Conservation (phyloP, 2,113 vertebrate genomes). For the Oryctolagus cuniculus region mOryCun1.1 NC_091435.1:130043501-130044000, state of each 20-base stretch:
- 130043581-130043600: not conserved
- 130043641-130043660: not conserved
- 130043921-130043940: not conserved
- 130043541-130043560: not conserved
- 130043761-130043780: not conserved
- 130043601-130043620: not conserved
- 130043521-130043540: not conserved
- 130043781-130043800: not conserved
- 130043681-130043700: not conserved
- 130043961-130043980: not conserved
- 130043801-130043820: not conserved
- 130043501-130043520: not conserved
- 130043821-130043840: not conserved
- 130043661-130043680: not conserved
- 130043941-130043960: not conserved
- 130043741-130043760: not conserved
- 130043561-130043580: not conserved
- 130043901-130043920: not conserved
- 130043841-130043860: not conserved
- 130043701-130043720: not conserved
- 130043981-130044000: not conserved
- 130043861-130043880: not conserved
- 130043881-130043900: not conserved
- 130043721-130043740: not conserved
- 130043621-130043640: not conserved